Evolutionary conservation across 2,888 invertebrate genomes (phyloP), one percentile per base, ranked within the genome.

Genomic region (Dryomyza anilis): DNA sequence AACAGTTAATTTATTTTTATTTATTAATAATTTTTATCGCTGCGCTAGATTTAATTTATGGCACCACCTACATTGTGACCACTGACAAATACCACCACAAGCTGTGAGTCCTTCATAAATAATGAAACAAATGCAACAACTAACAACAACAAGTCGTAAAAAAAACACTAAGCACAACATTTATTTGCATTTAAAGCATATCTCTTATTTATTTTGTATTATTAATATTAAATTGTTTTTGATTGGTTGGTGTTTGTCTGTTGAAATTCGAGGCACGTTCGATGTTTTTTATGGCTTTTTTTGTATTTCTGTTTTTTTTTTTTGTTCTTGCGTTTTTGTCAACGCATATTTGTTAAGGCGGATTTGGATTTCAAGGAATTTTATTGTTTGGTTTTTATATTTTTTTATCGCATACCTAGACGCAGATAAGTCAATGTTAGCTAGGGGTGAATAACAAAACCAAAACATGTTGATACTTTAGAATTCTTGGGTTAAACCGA

Each of bases 361-460:
- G 48, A 48, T 21, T 48, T 48, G 21, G 48, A 48, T 48, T 48
- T 48, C 48, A 48, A 23, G 21, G 46, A 48, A 48, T 48, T 48
- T 48, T 48, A 48, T 48, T 25, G 48, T 23, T 48, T 12, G 19
- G 21, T 14, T 23, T 48, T n/a, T n/a, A 23, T 23, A 21, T 16
- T 46, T 48, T 19, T 48, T 48, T 19, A 23, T 48, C 19, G 43
- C 19, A 16, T 43, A n/a, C 16, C 19, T 43, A 43, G 19, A 43
- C n/a, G 19, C 19, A 19, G n/a, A 19, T 43, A 43, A 19, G 43
- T n/a, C n/a, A n/a, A n/a, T n/a, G n/a, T n/a, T n/a, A n/a, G n/a
- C n/a, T n/a, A n/a, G n/a, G n/a, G n/a, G n/a, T n/a, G n/a, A n/a
- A n/a, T n/a, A n/a, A n/a, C n/a, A n/a, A n/a, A n/a, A n/a, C n/a